phyloP scores from a whole-genome alignment of 1,140 invertebrate genomes.

The Drosophila nigromelanica region DNA sequence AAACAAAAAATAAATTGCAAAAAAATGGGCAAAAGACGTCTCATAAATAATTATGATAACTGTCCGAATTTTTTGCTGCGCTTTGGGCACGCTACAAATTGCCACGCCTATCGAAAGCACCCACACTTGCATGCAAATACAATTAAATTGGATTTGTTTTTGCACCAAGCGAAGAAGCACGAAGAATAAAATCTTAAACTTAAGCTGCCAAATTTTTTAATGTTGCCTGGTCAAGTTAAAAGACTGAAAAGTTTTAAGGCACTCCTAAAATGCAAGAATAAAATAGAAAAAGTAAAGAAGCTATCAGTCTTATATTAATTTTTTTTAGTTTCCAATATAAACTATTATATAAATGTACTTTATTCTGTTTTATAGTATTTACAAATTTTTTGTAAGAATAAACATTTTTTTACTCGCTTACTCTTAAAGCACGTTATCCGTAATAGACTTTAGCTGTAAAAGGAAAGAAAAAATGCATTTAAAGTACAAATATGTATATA shows the following conservation, averaged over 20 bases:
- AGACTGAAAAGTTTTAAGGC: not conserved
- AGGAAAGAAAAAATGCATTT: no score
- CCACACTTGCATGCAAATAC: constrained; percentile 30
- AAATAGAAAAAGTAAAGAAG: no score
- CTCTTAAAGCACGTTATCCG: no score
- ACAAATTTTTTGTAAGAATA: no score
- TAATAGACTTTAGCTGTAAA: no score
- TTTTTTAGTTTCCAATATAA: no score
- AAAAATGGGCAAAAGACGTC: constrained; percentile 46
- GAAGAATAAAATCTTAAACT: constrained; percentile 45
- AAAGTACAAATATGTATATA: no score
- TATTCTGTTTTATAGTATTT: no score
- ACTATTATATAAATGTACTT: no score
- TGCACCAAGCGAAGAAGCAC: constrained; percentile 2
- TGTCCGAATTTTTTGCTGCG: constrained; percentile 56
- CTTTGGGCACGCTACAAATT: constrained; percentile 28
- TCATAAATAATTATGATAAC: constrained; percentile 81
- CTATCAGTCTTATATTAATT: no score
- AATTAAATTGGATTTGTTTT: constrained; percentile 46
- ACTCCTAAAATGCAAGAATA: no score
- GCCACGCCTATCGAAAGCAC: constrained; percentile 40
- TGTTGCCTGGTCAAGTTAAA: not conserved
- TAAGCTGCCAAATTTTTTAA: constrained; percentile 56
- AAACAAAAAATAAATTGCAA: constrained; percentile 35
- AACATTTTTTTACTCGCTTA: no score